Conservation (phyloP, 2,113 vertebrate species). For the Seriola aureovittata region DNA sequence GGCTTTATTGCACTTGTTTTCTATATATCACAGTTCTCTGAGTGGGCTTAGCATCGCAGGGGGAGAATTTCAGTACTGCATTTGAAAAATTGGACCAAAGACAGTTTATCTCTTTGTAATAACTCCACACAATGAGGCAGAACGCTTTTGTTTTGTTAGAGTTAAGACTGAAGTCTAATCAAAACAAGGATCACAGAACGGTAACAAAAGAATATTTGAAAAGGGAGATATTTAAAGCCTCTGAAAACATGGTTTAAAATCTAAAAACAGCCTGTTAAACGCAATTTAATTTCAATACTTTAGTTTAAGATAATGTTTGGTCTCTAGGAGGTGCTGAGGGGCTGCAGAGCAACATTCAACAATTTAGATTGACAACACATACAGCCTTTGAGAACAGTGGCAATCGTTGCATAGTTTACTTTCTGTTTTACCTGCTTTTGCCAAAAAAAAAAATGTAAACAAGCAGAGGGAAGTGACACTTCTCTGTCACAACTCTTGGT, state of each 20-base stretch:
- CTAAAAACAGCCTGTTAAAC: neutral
- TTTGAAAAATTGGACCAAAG: slow-evolving; percentile 84
- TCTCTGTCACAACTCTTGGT: slow-evolving; percentile 2
- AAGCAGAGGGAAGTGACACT: slow-evolving; percentile 18
- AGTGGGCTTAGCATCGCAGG: slow-evolving; percentile 32
- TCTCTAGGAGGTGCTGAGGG: slow-evolving; percentile 1
- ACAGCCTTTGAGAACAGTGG: neutral
- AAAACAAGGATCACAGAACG: neutral
- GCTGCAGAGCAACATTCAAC: slow-evolving; percentile 5
- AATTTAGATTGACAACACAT: slow-evolving; percentile 16
- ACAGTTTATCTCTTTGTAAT: slow-evolving; percentile 26
- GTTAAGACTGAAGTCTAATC: neutral
- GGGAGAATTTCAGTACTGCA: slow-evolving; percentile 44
- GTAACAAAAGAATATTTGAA: neutral
- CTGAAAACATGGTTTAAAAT: neutral
- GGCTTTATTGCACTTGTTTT: slow-evolving; percentile 82
- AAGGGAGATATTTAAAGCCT: neutral
- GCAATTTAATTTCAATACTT: slow-evolving; percentile 1
- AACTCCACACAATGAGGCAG: slow-evolving; percentile 12
- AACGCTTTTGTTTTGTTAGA: slow-evolving; percentile 14
- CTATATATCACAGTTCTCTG: slow-evolving; percentile 47
- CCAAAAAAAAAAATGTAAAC: neutral
- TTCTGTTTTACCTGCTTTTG: slow-evolving; percentile 21
- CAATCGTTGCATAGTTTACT: neutral
- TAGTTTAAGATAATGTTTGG: slow-evolving; percentile 2